phyloP scores from a whole-genome alignment of 2,888 invertebrate species.

The Phymatocera aterrima region DNA sequence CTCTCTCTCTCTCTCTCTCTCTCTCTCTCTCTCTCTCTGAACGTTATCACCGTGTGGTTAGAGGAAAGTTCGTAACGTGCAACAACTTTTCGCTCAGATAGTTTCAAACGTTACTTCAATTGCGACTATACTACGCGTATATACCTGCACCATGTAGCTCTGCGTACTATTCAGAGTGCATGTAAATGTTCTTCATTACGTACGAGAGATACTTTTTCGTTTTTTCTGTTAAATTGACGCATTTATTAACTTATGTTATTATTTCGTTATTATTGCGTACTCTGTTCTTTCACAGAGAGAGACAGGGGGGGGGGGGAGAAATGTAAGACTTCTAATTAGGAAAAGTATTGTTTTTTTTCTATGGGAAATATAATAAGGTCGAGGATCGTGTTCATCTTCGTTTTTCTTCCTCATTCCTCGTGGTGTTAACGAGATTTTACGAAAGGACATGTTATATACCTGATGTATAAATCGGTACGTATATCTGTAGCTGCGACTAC shows the following conservation, averaged over 20 bases:
- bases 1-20: no score
- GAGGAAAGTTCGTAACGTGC: neutral
- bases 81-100: constrained; percentile 24
- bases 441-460: no score
- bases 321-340: neutral
- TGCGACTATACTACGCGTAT: no score
- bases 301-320: neutral
- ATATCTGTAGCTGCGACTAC: neutral
- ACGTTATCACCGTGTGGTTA: constrained; percentile 13
- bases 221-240: no score
- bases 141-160: no score
- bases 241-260: neutral
- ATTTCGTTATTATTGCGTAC: neutral
- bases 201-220: neutral
- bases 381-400: neutral
- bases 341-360: no score
- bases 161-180: no score
- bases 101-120: neutral
- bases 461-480: no score
- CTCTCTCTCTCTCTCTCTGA: no score
- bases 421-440: neutral
- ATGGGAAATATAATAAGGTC: neutral
- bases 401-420: no score
- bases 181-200: neutral
- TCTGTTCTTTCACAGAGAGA: neutral